Conservation (phyloP, 2,888 invertebrate genomes). For the Seladonia tumulorum region DNA sequence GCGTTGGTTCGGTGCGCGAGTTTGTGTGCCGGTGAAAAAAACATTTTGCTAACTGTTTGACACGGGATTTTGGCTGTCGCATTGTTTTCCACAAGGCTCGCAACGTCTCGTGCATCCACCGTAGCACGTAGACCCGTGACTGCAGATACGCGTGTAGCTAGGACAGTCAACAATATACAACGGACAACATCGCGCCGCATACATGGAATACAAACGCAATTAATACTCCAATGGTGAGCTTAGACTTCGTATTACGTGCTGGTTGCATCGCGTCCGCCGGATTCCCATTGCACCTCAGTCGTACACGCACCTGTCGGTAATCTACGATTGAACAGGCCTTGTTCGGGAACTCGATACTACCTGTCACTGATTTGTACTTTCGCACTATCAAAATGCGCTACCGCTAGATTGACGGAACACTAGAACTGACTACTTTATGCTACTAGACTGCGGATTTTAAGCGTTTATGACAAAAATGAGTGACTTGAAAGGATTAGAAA, state of each 20-base stretch:
- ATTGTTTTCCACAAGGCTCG: neutral
- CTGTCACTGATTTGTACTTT: neutral
- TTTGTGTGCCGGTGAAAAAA: slow-evolving; percentile 14
- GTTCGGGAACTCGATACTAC: neutral
- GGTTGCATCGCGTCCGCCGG: neutral
- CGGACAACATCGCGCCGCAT: slow-evolving; percentile 34
- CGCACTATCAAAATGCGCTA: too few relatives aligned
- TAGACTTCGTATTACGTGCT: slow-evolving; percentile 39
- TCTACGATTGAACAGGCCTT: neutral
- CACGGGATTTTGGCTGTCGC: neutral
- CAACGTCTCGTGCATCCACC: neutral
- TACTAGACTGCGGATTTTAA: neutral
- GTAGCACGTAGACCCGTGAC: neutral
- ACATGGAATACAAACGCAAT: slow-evolving; percentile 45
- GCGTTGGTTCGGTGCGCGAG: slow-evolving; percentile 30
- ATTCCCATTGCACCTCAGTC: neutral
- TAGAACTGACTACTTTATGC: neutral
- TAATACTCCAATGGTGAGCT: slow-evolving; percentile 64
- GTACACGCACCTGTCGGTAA: neutral
- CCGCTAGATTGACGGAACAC: neutral
- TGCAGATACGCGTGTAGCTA: slow-evolving; percentile 33
- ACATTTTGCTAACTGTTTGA: slow-evolving; percentile 9
- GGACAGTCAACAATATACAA: neutral
- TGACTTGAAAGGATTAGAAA: neutral
- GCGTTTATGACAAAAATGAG: neutral